phyloP scores from a whole-genome alignment of 2,797 vertebrate genomes.

The Coendou prehensilis region DNA sequence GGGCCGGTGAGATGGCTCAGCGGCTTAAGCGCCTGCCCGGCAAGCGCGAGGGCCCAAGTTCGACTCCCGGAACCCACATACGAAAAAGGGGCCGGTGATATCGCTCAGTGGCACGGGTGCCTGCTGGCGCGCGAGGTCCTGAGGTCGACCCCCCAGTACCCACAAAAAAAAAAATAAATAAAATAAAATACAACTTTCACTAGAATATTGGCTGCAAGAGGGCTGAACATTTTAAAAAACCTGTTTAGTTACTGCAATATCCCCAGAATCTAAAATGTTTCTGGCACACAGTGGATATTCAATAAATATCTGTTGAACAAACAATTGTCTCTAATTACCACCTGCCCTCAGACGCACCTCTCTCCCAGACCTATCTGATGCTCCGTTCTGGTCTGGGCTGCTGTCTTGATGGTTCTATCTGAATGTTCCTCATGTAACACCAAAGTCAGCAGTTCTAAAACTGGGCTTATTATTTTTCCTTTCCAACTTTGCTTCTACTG shows the following conservation, averaged over 20 bases:
- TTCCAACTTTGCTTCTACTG: neutral
- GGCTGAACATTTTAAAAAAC: neutral
- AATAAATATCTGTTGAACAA: slow-evolving; percentile 56
- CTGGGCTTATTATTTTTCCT: neutral
- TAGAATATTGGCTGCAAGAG: neutral
- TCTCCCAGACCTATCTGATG: neutral
- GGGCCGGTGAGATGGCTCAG: too few relatives aligned
- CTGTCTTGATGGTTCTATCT: neutral
- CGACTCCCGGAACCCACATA: too few relatives aligned
- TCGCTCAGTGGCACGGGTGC: too few relatives aligned
- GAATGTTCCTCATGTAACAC: neutral
- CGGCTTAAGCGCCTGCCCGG: too few relatives aligned
- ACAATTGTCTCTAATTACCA: slow-evolving; percentile 47
- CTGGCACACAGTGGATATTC: slow-evolving; percentile 16
- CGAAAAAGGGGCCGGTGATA: too few relatives aligned
- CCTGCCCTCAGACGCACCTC: neutral
- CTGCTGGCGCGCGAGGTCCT: too few relatives aligned
- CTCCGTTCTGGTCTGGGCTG: neutral
- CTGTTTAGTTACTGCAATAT: slow-evolving; percentile 8
- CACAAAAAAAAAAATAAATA: too few relatives aligned
- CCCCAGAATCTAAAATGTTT: slow-evolving; percentile 25
- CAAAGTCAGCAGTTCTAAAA: slow-evolving; percentile 70
- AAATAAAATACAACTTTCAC: neutral
- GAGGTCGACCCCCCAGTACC: too few relatives aligned
- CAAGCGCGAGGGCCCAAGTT: too few relatives aligned